These are phyloP conservation scores for Archegozetes longisetosus DNA, from an alignment of 1,140 invertebrate species.

Conservation along the genomic window DNA sequence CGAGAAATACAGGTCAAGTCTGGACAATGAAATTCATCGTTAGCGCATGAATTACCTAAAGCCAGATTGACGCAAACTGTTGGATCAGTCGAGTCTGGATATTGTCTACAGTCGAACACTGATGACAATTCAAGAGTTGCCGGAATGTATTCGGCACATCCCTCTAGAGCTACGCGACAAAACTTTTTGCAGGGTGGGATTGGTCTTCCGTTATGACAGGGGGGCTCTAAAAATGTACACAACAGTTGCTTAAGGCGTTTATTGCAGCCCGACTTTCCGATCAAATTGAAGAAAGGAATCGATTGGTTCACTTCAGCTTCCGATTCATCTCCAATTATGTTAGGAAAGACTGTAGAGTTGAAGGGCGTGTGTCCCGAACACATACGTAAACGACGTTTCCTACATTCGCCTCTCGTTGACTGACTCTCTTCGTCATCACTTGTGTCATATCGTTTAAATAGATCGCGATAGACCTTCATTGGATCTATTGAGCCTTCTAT, in stretches of 20 bases:
- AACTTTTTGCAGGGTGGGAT: constrained; percentile 44
- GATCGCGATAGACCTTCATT: not conserved
- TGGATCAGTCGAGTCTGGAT: constrained; percentile 35
- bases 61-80: constrained; percentile 30
- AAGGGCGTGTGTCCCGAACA: constrained; percentile 45
- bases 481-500: constrained; percentile 10
- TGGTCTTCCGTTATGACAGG: constrained; percentile 40
- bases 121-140: constrained; percentile 34
- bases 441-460: constrained; percentile 4
- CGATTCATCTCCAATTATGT: constrained; percentile 26
- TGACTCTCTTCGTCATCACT: not conserved
- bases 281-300: constrained; percentile 35
- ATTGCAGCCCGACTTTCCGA: constrained; percentile 44
- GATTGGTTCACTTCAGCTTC: constrained; percentile 30
- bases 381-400: constrained; percentile 14
- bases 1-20: constrained; percentile 18
- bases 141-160: constrained; percentile 41
- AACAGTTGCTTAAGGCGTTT: constrained; percentile 40
- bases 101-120: constrained; percentile 41
- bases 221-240: constrained; percentile 45
- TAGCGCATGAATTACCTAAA: constrained; percentile 23
- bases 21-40: constrained; percentile 19
- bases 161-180: constrained; percentile 43
- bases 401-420: constrained; percentile 2
- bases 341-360: constrained; percentile 37